phyloP scores from a whole-genome alignment of 2,888 invertebrate species.

The Phengaris arion region DNA sequence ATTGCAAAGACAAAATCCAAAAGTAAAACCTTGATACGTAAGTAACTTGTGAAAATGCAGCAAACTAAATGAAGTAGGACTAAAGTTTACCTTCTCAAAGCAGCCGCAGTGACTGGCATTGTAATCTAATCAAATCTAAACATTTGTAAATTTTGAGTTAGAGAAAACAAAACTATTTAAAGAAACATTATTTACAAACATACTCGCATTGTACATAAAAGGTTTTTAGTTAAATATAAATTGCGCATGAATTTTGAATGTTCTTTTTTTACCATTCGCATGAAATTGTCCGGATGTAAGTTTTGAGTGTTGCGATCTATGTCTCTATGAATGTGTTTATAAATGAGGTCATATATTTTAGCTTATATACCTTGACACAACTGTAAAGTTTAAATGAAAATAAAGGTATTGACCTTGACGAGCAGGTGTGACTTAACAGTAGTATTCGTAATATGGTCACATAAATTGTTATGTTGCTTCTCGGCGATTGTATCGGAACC shows the following conservation, averaged over 20 bases:
- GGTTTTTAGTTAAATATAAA: constrained; percentile 22
- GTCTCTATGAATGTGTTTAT: not conserved
- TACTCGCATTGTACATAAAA: constrained; percentile 23
- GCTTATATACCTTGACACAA: not conserved
- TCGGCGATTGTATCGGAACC: not conserved
- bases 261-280: constrained; percentile 21
- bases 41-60: not conserved
- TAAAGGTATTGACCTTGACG: not conserved
- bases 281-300: not conserved
- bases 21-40: not conserved
- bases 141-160: constrained; percentile 15
- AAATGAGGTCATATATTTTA: not conserved
- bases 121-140: too few species aligned
- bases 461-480: not conserved
- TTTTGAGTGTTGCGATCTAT: not conserved
- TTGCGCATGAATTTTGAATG: constrained; percentile 27
- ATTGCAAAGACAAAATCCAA: not conserved
- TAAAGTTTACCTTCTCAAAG: not conserved
- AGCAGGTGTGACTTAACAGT: not conserved
- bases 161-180: constrained; percentile 11
- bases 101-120: not conserved
- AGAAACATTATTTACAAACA: constrained; percentile 25
- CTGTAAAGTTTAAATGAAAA: not conserved
- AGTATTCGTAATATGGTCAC: not conserved
- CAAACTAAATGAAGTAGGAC: not conserved